Base-by-base conservation (phyloP, 1,140 invertebrate genomes). In the Chymomyza costata region DNA sequence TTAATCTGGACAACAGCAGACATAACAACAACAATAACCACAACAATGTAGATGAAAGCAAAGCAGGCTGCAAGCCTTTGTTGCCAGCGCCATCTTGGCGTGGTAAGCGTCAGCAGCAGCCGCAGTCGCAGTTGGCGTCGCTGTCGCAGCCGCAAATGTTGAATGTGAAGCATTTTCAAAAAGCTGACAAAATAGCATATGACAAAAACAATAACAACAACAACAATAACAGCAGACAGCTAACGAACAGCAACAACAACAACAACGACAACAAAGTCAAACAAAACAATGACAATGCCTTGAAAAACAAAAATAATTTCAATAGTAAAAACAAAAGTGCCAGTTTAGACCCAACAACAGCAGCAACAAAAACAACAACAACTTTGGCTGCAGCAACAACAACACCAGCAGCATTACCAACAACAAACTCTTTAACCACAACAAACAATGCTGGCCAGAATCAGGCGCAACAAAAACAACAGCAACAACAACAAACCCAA, bases 231-330 rank as follows among this genome's bases (percentile, higher is more conserved):
- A n/a, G 10, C 28, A 59, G 71, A 78, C 71, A 76, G 66, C 44
- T 73, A 73, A 74, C 70, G 70, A 78, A 18, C 39, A 52, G 25
- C 62, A 70, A 44, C 31, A 43, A 46, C 41, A 65, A 13, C 31
- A 56, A 28, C 32, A 18, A 11, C n/a, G 14, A 2, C 15, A 43
- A 21, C 38, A 57, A 74, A 16, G 53, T 44, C 57, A 70, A 55
- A 45, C 65, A 59, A 62, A 80, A 82, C 74, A 81, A 81, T 69
- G 78, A 82, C 62, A 74, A 80, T 66, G 60, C 61, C 48, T 80
- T 63, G 62, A 70, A 68, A 57, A 71, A 49, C 57, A 80, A 74
- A 59, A 80, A 70, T 54, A 65, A 59, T 64, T 52, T 61, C 65
- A 81, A 62, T 70, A 66, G 65, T 66, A 76, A 76, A 76, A 78